Conservation (phyloP, 1,140 invertebrate species). For the Temnothorax curvispinosus region DNA sequence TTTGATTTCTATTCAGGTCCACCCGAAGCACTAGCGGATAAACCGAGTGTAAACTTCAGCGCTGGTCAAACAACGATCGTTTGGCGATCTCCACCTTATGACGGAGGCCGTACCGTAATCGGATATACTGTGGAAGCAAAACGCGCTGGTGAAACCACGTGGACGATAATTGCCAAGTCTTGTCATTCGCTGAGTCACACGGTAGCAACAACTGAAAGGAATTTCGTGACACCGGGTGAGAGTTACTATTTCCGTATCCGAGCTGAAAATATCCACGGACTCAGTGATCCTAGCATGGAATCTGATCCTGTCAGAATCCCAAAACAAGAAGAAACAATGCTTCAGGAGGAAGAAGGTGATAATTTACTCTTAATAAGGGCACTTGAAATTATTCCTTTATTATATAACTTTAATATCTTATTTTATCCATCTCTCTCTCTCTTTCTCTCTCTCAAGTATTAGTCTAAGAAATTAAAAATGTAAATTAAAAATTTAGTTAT, state of each 20-base stretch:
- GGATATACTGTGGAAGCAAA: constrained; percentile 93
- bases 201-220: constrained; percentile 78
- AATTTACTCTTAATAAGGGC: background rate
- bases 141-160: constrained; percentile 85
- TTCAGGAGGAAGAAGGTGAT: constrained; percentile 73
- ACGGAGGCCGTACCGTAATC: constrained; percentile 94
- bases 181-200: constrained; percentile 89
- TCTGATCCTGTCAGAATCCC: constrained; percentile 85
- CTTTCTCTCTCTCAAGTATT: background rate
- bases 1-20: constrained; percentile 85
- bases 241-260: constrained; percentile 91
- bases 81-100: constrained; percentile 93
- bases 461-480: background rate
- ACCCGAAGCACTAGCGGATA: constrained; percentile 91
- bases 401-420: background rate
- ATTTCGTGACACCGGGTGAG: constrained; percentile 85
- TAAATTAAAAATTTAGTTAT: background rate
- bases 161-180: constrained; percentile 87
- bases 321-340: constrained; percentile 74
- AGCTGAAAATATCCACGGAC: constrained; percentile 92
- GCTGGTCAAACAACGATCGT: constrained; percentile 87
- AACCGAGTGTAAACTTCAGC: constrained; percentile 86
- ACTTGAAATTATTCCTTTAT: background rate
- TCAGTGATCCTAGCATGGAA: constrained; percentile 89
- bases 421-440: background rate